Conservation (phyloP, 2,797 vertebrate genomes). For the Tokudaia tokunoshimensis region DNA sequence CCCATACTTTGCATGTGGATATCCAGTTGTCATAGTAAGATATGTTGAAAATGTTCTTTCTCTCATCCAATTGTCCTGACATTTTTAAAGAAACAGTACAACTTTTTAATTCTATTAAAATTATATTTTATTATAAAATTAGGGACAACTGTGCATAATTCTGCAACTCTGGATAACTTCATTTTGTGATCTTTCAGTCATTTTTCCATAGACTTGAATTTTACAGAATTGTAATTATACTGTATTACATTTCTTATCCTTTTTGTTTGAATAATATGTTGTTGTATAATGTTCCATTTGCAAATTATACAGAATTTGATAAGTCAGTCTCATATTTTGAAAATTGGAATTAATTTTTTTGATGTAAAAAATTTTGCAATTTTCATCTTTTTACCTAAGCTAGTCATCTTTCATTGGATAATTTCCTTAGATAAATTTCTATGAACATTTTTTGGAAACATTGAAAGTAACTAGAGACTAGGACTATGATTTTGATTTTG, state of each 20-base stretch:
- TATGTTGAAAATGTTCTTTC: slow-evolving; percentile 26
- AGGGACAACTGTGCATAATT: background rate
- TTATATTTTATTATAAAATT: background rate
- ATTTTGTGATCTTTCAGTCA: slow-evolving; percentile 28
- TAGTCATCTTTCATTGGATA: slow-evolving; percentile 37
- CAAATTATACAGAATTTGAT: slow-evolving; percentile 37
- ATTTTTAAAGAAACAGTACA: slow-evolving; percentile 42
- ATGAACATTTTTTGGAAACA: slow-evolving; percentile 55
- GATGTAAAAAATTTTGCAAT: slow-evolving; percentile 18
- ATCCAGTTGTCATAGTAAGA: background rate
- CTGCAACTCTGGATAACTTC: background rate
- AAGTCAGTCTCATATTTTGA: slow-evolving; percentile 41
- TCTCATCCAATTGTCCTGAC: background rate
- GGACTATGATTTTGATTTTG: slow-evolving; percentile 56
- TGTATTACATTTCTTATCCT: slow-evolving; percentile 34
- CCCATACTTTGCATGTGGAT: background rate
- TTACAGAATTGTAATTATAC: slow-evolving; percentile 41
- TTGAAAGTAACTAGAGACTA: slow-evolving; percentile 43
- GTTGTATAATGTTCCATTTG: slow-evolving; percentile 30
- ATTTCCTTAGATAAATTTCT: slow-evolving; percentile 61
- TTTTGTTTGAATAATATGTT: slow-evolving; percentile 59
- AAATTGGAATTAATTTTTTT: slow-evolving; percentile 44
- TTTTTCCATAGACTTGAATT: background rate
- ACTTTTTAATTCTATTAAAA: background rate
- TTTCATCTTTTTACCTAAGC: slow-evolving; percentile 49